These are phyloP conservation scores for Araneus ventricosus DNA, from an alignment of 1,140 invertebrate genomes.

Conservation along the genomic window DNA sequence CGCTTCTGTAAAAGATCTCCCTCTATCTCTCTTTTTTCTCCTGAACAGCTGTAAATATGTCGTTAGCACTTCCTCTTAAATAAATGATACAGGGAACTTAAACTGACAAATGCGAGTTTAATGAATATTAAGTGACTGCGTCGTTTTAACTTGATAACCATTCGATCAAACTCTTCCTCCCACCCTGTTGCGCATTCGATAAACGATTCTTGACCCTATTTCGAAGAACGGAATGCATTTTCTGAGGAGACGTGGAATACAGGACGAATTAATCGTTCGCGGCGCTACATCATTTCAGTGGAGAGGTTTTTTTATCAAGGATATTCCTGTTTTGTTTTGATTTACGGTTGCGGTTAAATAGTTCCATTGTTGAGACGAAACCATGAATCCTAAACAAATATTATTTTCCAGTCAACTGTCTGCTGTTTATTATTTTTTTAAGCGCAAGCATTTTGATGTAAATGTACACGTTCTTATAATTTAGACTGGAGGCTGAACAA, in stretches of 20 bases:
- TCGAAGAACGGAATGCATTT: conserved; percentile 4
- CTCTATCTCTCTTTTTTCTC: neutral
- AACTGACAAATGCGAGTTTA: conserved; percentile 36
- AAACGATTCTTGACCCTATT: conserved; percentile 24
- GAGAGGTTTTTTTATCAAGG: neutral
- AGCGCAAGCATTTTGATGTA: too few species aligned
- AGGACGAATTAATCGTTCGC: neutral
- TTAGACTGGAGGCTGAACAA: too few species aligned
- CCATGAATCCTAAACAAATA: too few species aligned
- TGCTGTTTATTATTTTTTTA: too few species aligned
- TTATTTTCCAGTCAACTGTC: too few species aligned
- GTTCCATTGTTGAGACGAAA: too few species aligned
- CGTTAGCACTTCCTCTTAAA: neutral
- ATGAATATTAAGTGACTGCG: conserved; percentile 34
- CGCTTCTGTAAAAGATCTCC: neutral
- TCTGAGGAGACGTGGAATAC: neutral
- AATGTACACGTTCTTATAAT: too few species aligned
- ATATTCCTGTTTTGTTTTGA: neutral
- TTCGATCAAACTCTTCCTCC: conserved; percentile 15
- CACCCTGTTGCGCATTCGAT: neutral
- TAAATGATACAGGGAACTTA: conserved; percentile 17
- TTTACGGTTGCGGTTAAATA: neutral
- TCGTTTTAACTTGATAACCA: conserved; percentile 38
- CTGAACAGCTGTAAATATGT: conserved; percentile 14
- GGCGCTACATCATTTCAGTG: neutral